These are phyloP conservation scores for Eristalis pertinax DNA, from an alignment of 2,888 invertebrate species.

Conservation along the genomic window DNA sequence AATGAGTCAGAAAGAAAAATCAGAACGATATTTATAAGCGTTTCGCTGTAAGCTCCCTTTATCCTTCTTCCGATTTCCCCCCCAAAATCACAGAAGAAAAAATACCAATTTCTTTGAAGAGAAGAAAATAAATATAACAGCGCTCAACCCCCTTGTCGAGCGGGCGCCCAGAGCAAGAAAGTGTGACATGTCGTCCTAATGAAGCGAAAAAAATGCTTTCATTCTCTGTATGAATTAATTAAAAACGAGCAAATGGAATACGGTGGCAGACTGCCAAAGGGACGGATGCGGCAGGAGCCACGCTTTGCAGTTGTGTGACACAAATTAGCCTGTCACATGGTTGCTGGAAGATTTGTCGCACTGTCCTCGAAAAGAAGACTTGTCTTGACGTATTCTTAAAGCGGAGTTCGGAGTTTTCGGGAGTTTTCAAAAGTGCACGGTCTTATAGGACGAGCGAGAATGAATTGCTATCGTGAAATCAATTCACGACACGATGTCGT, in stretches of 20 bases:
- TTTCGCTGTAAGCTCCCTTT: constrained; percentile 46
- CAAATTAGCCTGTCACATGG: constrained; percentile 25
- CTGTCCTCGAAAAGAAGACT: not conserved
- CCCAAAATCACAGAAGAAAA: not conserved
- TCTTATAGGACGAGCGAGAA: not conserved
- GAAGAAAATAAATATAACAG: constrained; percentile 60
- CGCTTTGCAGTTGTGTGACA: constrained; percentile 15
- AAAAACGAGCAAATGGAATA: constrained; percentile 41
- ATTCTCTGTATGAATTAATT: constrained; percentile 70
- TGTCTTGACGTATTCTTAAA: too few species aligned
- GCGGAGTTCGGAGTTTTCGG: too few species aligned
- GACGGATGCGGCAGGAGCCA: not conserved
- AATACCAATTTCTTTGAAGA: constrained; percentile 24
- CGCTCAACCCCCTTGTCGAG: constrained; percentile 16
- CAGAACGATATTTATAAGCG: constrained; percentile 56
- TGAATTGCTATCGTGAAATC: too few species aligned
- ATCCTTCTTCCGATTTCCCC: constrained; percentile 25
- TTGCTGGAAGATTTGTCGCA: constrained; percentile 13
- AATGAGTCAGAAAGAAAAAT: constrained; percentile 56
- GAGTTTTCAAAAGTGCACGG: too few species aligned
- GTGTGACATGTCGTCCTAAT: constrained; percentile 70
- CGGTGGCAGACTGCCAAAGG: constrained; percentile 27
- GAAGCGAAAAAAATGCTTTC: constrained; percentile 55
- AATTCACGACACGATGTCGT: not conserved
- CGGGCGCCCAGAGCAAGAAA: constrained; percentile 35